A percentile compares a stretch with the other conserved stretches of the same genome.
phyloP scores from a whole-genome alignment of 2,113 vertebrate species.

The crab-eating macaque (Macaca fascicularis) region T2T-MFA8v1.1 NC_088384.1:88461501-88462000 shows the following conservation, averaged over 20 bases:
- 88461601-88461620: background rate
- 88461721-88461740: conserved; percentile 7
- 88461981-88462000: background rate
- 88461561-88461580: background rate
- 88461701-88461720: conserved; percentile 5
- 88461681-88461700: background rate
- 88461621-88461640: background rate
- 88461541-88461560: background rate
- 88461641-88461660: background rate
- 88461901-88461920: background rate
- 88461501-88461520: background rate
- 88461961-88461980: background rate
- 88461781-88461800: background rate
- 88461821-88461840: background rate
- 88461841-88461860: background rate
- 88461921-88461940: background rate
- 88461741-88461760: background rate
- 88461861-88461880: background rate
- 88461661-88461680: background rate
- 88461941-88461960: background rate
- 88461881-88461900: background rate
- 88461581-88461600: background rate
- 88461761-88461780: conserved; percentile 18
- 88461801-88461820: background rate
- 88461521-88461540: background rate